Base-by-base conservation (phyloP, 2,113 vertebrate genomes). In the Theristicus caerulescens region DNA sequence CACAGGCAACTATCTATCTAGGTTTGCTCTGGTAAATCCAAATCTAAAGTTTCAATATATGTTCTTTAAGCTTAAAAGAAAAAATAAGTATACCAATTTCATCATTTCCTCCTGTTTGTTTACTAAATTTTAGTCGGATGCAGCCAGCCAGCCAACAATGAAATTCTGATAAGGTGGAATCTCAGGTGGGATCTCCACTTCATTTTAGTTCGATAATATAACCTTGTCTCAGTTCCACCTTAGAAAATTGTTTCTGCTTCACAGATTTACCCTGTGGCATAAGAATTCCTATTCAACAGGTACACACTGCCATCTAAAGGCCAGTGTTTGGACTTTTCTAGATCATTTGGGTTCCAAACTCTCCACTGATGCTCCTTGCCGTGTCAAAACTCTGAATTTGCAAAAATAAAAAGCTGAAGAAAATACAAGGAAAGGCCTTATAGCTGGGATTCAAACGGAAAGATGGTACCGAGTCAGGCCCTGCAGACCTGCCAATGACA, bases 291-390 rank as follows among this genome's bases (percentile, higher is more conserved):
- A 92, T 98, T 98, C 83, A 97, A 97, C 97, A 98, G 96, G 91
- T 89, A 96, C 94, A 98, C 90, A 98, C 97, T 98, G 98, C 98
- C 98, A 98, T 97, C 98, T 98, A 98, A 97, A 98, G 98, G 97
- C 95, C 96, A 96, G 54, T 73, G 25, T 93, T 95, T 74, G 61
- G 93, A 93, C 91, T 97, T 93, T 55, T 90, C 24, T 46, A 80
- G 87, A 40, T 69, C 76, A 65, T 77, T 91, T 94, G 82, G 54
- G 77, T 82, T 95, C 83, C 88, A 55, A 10, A 26, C 8, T 77
- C 17, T 80, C 24, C 22, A 17, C 17, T 54, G 46, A 49, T 61
- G 10, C 17, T 79, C 21, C 78, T 94, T 19, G 1, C 49, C 16
- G 3, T 27, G 64, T 38, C 52, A 92, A 77, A 88, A 83, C 31